A percentile compares a stretch with the other conserved stretches of the same genome.
Conservation (phyloP, 2,113 vertebrate species). For the Dicentrarchus labrax region DNA sequence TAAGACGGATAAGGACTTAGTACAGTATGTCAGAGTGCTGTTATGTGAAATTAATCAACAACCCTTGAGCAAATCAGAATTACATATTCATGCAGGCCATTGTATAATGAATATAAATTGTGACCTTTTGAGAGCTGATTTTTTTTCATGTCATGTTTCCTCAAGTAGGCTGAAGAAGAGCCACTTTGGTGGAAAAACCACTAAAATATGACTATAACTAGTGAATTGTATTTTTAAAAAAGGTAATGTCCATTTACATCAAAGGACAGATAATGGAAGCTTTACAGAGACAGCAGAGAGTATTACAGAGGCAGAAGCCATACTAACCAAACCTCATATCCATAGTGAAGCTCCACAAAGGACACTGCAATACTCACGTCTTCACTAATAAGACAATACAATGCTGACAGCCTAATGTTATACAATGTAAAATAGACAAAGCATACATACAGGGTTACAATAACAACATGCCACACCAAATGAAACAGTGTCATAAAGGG, state of each 20-base stretch:
- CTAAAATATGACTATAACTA: constrained; percentile 14
- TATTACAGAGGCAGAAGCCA: not conserved
- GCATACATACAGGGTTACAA: not conserved
- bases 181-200: constrained; percentile 24
- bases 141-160: constrained; percentile 44
- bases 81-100: constrained; percentile 61
- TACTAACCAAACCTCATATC: no score
- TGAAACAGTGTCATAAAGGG: not conserved
- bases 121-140: constrained; percentile 59
- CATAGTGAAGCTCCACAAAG: not conserved
- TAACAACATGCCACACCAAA: not conserved
- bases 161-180: constrained; percentile 34
- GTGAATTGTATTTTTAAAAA: constrained; percentile 12
- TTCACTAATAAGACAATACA: not conserved
- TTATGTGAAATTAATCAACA: constrained; percentile 71
- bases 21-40: constrained; percentile 32
- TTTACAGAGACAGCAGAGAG: not conserved
- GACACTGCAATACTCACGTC: not conserved
- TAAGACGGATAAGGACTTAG: constrained; percentile 14
- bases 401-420: not conserved
- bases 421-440: not conserved
- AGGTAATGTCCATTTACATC: constrained; percentile 1
- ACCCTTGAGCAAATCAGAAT: constrained; percentile 60
- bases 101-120: constrained; percentile 73
- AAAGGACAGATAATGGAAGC: not conserved